A percentile compares a stretch with the other conserved stretches of the same genome.
Conservation (phyloP, 2,113 vertebrate species). For the Emydura subglobosa region DNA sequence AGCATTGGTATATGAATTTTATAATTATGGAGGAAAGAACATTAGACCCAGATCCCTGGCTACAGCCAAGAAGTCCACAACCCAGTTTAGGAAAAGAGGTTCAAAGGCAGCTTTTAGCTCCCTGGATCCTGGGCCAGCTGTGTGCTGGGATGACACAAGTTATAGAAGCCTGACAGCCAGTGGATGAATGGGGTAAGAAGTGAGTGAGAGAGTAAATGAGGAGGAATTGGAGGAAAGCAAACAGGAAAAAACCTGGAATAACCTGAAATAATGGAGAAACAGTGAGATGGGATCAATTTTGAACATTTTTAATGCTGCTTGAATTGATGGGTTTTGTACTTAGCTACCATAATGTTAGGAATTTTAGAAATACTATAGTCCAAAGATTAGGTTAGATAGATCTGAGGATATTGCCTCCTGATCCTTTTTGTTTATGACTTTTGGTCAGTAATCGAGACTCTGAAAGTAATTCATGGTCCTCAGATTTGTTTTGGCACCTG, state of each 20-base stretch:
- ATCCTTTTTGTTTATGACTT: neutral
- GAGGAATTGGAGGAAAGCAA: neutral
- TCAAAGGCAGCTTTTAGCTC: neutral
- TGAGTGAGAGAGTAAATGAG: neutral
- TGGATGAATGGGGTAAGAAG: neutral
- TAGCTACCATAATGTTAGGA: neutral
- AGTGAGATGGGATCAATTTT: neutral
- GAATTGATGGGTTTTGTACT: neutral
- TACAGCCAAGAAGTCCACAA: neutral
- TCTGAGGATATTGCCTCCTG: neutral
- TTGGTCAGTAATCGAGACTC: neutral
- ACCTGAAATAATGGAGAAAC: neutral
- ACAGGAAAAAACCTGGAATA: neutral
- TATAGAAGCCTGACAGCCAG: neutral
- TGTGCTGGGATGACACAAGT: neutral
- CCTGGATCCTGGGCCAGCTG: neutral
- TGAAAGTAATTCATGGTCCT: neutral
- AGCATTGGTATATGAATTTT: neutral
- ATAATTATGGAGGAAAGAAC: neutral
- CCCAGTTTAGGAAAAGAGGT: neutral
- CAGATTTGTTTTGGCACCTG: neutral
- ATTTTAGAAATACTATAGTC: neutral
- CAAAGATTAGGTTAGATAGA: neutral
- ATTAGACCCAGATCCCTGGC: neutral
- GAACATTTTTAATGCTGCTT: neutral